Conservation (phyloP, 2,113 vertebrate species). For the Misgurnus mizolepis region DNA sequence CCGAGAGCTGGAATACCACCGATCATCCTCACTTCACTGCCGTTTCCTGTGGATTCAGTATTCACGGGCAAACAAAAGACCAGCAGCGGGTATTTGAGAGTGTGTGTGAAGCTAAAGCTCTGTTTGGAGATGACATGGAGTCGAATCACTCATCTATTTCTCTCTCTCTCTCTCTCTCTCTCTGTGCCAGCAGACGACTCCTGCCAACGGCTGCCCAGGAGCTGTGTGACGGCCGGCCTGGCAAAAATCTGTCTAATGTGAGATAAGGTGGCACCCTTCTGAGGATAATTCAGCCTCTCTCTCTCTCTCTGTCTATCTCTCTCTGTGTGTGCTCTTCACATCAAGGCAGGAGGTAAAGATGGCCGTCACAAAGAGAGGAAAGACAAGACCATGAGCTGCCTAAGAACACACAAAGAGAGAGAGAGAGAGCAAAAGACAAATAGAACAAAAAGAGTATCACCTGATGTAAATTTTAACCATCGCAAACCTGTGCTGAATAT, state of each 20-base stretch:
- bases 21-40: neutral
- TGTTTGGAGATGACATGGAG: conserved; percentile 55
- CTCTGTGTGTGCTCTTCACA: conserved; percentile 2
- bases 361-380: conserved; percentile 30
- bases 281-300: conserved; percentile 45
- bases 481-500: too few species aligned
- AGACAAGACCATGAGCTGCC: conserved; percentile 19
- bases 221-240: conserved; percentile 34
- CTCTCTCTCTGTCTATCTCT: neutral
- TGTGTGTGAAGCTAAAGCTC: neutral
- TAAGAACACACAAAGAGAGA: conserved; percentile 8
- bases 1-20: neutral
- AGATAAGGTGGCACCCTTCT: conserved; percentile 49
- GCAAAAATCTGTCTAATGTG: conserved; percentile 53
- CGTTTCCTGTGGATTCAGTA: conserved; percentile 40
- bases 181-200: conserved; percentile 34
- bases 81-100: neutral
- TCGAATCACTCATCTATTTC: conserved; percentile 30
- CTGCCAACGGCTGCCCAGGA: conserved; percentile 47
- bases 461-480: too few species aligned
- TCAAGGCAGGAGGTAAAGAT: neutral
- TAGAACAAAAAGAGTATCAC: neutral
- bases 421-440: neutral
- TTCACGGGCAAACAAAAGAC: conserved; percentile 46
- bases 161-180: conserved; percentile 49